Percentiles rank a stretch among this genome's conserved stretches.
phyloP scores from a whole-genome alignment of 2,113 vertebrate species.

The Lamprologus ornatipinnis region DNA sequence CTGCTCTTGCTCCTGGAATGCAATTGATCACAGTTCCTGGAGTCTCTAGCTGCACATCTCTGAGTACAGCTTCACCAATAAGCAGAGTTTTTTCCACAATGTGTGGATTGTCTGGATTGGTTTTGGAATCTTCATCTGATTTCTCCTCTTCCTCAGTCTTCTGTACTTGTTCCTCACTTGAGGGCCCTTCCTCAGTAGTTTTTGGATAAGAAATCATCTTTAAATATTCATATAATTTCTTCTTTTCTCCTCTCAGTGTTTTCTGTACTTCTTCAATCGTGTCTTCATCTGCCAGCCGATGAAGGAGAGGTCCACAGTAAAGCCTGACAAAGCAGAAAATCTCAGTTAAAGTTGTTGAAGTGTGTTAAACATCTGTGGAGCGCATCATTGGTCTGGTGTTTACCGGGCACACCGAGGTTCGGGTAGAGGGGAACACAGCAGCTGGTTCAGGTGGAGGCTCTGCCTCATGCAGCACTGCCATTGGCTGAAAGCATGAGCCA shows the following conservation, averaged over 20 bases:
- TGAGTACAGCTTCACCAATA: neutral
- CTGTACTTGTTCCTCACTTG: neutral
- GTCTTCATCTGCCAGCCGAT: too few species aligned
- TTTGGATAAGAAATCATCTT: neutral
- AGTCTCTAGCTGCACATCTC: neutral
- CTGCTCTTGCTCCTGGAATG: neutral
- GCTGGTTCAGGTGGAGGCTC: too few species aligned
- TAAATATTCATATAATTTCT: neutral
- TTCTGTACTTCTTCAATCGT: too few species aligned
- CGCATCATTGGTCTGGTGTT: too few species aligned
- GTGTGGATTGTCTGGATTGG: neutral
- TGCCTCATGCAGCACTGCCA: neutral
- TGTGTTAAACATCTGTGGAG: too few species aligned
- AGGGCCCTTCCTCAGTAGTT: neutral
- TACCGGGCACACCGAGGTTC: rapidly evolving
- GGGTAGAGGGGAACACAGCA: too few species aligned
- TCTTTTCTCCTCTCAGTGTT: too few species aligned
- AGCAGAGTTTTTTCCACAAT: neutral
- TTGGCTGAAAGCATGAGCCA: neutral
- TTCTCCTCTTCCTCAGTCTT: neutral
- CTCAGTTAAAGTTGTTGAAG: too few species aligned
- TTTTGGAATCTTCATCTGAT: neutral
- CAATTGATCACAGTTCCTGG: neutral
- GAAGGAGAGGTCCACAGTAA: too few species aligned
- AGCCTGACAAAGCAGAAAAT: too few species aligned